These are phyloP conservation scores for Actinia tenebrosa DNA, from an alignment of 64 coral and sea anemone genomes.

Conservation along the genomic window DNA sequence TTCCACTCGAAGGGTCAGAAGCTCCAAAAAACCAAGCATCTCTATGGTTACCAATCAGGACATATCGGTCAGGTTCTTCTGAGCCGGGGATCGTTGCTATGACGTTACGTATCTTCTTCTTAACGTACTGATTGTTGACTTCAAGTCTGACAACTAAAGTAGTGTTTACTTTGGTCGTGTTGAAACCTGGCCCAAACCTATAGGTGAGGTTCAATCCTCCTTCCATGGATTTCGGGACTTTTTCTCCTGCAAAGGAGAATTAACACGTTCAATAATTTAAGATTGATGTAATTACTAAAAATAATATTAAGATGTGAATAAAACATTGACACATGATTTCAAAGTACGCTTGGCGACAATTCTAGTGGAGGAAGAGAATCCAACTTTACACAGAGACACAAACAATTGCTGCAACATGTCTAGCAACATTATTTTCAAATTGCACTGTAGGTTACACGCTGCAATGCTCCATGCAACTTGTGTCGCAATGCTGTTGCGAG, in stretches of 20 bases:
- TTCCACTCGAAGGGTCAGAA: conserved; percentile 71
- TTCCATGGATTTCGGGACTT: not conserved
- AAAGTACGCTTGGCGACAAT: too few species aligned
- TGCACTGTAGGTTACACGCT: too few species aligned
- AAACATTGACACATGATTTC: too few species aligned
- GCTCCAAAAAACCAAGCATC: conserved; percentile 74
- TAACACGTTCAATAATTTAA: too few species aligned
- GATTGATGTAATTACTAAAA: too few species aligned
- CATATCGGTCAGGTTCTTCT: conserved; percentile 45
- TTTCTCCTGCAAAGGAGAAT: conserved; percentile 14
- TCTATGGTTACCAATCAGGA: conserved; percentile 77
- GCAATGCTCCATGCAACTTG: too few species aligned
- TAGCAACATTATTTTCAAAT: too few species aligned
- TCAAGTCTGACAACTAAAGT: conserved; percentile 12
- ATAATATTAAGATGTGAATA: too few species aligned
- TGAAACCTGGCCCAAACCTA: not conserved
- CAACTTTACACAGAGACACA: too few species aligned
- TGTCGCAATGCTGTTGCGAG: too few species aligned
- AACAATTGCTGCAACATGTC: too few species aligned
- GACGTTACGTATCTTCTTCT: conserved; percentile 32
- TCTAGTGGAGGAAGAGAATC: too few species aligned
- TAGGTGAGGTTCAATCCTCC: conserved; percentile 11
- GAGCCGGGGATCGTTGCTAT: conserved; percentile 42
- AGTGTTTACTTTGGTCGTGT: not conserved
- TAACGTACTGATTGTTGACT: conserved; percentile 28